Conservation (phyloP, 2,797 vertebrate genomes). For the Clamator glandarius region DNA sequence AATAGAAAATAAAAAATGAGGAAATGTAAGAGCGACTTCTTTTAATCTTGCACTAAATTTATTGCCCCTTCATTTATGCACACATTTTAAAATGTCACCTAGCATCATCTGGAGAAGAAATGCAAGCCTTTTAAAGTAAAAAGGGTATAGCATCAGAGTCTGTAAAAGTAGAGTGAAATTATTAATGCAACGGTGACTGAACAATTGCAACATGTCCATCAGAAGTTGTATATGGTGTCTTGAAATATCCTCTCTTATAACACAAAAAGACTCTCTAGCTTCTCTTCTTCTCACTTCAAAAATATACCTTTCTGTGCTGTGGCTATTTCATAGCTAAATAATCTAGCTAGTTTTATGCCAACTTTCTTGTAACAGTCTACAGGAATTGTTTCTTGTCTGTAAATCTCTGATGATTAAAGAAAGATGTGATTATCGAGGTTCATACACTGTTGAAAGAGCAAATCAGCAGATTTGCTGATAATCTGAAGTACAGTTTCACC, state of each 20-base stretch:
- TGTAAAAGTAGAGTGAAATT: conserved; percentile 54
- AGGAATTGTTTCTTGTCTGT: not conserved
- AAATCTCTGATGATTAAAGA: conserved; percentile 22
- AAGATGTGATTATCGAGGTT: not conserved
- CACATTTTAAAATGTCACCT: conserved; percentile 68
- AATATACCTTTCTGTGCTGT: not conserved
- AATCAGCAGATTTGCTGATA: conserved; percentile 4
- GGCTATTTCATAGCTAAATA: not conserved
- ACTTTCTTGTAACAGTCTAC: not conserved
- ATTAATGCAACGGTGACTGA: conserved; percentile 39
- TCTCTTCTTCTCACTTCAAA: not conserved
- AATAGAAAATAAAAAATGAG: conserved; percentile 45
- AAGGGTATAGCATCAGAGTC: conserved; percentile 20
- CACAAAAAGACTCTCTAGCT: not conserved
- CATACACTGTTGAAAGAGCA: conserved; percentile 10
- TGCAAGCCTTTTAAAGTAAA: conserved; percentile 63
- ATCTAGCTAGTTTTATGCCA: not conserved
- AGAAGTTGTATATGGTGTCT: not conserved
- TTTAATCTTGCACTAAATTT: conserved; percentile 68
- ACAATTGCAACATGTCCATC: not conserved
- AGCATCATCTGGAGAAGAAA: conserved; percentile 50
- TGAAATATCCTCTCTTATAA: not conserved
- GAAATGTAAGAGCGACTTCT: conserved; percentile 49
- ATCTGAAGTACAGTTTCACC: conserved; percentile 10
- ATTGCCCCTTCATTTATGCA: conserved; percentile 66